phyloP scores from a whole-genome alignment of 2,113 vertebrate species.

The Clupea harengus region DNA sequence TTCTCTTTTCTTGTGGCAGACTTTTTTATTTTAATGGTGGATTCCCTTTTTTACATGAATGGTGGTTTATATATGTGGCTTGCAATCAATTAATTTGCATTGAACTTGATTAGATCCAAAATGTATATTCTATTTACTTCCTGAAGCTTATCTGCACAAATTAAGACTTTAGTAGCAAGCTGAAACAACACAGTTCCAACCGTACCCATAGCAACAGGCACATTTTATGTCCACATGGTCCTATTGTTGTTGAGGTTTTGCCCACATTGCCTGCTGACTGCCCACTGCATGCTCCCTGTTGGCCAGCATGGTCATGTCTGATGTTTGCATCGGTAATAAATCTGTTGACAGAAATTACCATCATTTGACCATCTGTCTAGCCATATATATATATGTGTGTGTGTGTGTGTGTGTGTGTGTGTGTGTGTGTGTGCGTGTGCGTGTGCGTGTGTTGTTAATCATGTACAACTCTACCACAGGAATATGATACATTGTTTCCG shows the following conservation, averaged over 20 bases:
- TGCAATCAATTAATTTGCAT: background rate
- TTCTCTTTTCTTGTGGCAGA: background rate
- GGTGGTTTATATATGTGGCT: background rate
- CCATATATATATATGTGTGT: background rate
- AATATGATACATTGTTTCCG: no score
- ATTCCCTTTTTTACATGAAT: no score
- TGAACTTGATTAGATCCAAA: background rate
- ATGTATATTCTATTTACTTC: background rate
- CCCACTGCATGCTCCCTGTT: no score
- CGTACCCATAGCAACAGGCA: background rate
- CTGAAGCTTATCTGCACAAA: background rate
- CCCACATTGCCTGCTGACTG: no score
- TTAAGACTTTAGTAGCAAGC: background rate
- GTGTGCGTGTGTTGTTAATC: no score
- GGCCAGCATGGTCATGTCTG: background rate
- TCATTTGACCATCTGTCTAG: background rate
- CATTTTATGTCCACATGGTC: background rate
- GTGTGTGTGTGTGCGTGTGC: slow-evolving; percentile 12
- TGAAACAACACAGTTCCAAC: background rate
- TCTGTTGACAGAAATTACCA: background rate
- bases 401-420: background rate
- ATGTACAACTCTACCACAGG: no score
- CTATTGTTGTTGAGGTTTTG: background rate
- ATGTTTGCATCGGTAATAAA: background rate
- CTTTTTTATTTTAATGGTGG: background rate